Conservation (phyloP, 2,113 vertebrate species). For the Ursus arctos region DNA sequence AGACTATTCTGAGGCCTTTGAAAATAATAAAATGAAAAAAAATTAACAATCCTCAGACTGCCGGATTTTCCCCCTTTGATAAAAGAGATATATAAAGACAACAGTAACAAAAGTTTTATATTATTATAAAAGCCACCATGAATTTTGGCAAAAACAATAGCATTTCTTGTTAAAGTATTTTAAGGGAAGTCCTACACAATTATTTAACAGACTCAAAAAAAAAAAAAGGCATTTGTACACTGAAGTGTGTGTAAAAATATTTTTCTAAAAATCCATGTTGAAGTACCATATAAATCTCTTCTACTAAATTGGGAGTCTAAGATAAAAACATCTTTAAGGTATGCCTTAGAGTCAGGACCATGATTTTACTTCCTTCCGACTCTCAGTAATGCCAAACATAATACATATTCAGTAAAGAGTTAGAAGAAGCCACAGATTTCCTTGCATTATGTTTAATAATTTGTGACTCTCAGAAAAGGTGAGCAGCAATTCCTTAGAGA, state of each 20-base stretch:
- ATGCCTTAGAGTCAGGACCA: neutral
- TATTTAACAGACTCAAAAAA: constrained; percentile 17
- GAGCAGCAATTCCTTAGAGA: constrained; percentile 61
- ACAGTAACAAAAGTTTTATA: constrained; percentile 42
- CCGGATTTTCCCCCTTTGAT: constrained; percentile 57
- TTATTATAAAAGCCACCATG: constrained; percentile 47
- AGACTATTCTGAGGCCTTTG: constrained; percentile 62
- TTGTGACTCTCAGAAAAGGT: constrained; percentile 46
- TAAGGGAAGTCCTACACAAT: constrained; percentile 6
- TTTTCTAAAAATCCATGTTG: constrained; percentile 47
- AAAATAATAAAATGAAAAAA: constrained; percentile 69
- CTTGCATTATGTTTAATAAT: constrained; percentile 51
- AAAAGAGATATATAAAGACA: constrained; percentile 29
- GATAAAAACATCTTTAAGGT: neutral
- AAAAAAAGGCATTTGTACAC: constrained; percentile 24
- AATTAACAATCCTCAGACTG: constrained; percentile 48
- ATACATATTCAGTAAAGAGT: constrained; percentile 35
- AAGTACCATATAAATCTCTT: neutral
- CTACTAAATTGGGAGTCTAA: neutral
- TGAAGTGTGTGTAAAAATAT: constrained; percentile 30
- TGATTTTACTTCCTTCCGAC: neutral
- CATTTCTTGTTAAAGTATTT: constrained; percentile 44
- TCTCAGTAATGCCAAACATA: neutral
- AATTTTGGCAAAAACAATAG: constrained; percentile 54
- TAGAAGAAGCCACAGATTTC: neutral